phyloP scores from a whole-genome alignment of 2,113 vertebrate species.

The Phodopus roborovskii region DNA sequence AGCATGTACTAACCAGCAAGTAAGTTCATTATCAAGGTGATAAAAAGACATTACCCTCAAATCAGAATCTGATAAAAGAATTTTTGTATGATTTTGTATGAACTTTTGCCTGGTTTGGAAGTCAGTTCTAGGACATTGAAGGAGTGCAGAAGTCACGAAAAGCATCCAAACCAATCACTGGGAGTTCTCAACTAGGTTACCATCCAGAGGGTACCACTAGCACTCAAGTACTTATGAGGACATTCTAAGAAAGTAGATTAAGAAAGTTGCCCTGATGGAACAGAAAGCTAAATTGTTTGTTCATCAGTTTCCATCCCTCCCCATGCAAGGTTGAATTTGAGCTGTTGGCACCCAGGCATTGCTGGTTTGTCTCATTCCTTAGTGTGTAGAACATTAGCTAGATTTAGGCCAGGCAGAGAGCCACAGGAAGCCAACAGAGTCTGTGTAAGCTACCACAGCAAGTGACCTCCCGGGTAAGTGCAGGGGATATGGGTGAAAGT shows the following conservation, averaged over 20 bases:
- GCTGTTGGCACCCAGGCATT: fast-evolving
- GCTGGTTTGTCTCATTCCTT: neutral
- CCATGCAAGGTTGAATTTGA: neutral
- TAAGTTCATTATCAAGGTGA: neutral
- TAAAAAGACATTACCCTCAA: neutral
- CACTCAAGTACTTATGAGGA: neutral
- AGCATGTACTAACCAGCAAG: neutral
- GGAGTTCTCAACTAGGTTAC: neutral
- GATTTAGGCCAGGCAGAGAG: neutral
- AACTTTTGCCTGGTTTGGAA: neutral
- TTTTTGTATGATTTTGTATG: neutral
- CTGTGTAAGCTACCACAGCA: neutral
- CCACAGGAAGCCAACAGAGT: neutral
- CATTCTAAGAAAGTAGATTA: neutral
- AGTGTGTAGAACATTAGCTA: fast-evolving
- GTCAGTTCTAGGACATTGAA: neutral
- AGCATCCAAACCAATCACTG: neutral
- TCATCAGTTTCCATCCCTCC: neutral
- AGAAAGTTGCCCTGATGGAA: neutral
- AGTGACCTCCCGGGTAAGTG: neutral
- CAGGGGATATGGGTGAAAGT: neutral
- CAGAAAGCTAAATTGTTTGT: neutral
- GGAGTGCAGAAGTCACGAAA: neutral
- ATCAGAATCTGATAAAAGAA: neutral
- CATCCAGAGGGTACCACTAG: neutral